These are phyloP conservation scores for Sula dactylatra DNA, from an alignment of 2,113 vertebrate species.

Conservation along the genomic window DNA sequence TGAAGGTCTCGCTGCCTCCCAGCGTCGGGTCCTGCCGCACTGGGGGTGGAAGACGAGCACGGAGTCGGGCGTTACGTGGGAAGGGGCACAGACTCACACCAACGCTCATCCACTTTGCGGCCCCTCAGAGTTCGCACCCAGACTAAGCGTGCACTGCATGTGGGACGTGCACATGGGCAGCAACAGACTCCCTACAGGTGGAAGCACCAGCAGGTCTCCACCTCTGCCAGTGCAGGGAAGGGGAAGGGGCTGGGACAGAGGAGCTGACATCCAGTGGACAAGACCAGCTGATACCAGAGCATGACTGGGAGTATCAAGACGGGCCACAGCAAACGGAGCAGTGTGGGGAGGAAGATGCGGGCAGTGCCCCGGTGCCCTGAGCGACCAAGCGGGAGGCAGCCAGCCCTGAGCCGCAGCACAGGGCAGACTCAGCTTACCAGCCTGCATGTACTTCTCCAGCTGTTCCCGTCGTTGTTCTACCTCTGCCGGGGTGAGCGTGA, in stretches of 20 bases:
- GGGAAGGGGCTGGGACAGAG: neutral
- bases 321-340: rapidly evolving
- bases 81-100: neutral
- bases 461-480: slow-evolving; percentile 96
- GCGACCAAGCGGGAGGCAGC: rapidly evolving
- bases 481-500: slow-evolving; percentile 92
- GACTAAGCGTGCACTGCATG: rapidly evolving
- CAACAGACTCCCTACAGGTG: rapidly evolving
- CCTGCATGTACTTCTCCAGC: slow-evolving; percentile 99
- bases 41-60: slow-evolving; percentile 27
- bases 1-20: slow-evolving; percentile 92
- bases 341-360: rapidly evolving
- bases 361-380: rapidly evolving
- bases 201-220: neutral
- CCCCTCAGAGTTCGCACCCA: neutral
- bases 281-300: neutral
- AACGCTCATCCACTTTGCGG: neutral
- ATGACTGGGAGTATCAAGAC: rapidly evolving
- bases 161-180: rapidly evolving
- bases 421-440: slow-evolving; percentile 79
- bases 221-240: neutral
- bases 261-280: neutral
- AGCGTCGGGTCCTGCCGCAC: slow-evolving; percentile 93
- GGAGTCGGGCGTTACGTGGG: rapidly evolving
- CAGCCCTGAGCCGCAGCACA: rapidly evolving